Percentiles rank a stretch among this genome's conserved stretches.
phyloP scores from a whole-genome alignment of 2,797 vertebrate species.

The Acestrorhynchus altus region DNA sequence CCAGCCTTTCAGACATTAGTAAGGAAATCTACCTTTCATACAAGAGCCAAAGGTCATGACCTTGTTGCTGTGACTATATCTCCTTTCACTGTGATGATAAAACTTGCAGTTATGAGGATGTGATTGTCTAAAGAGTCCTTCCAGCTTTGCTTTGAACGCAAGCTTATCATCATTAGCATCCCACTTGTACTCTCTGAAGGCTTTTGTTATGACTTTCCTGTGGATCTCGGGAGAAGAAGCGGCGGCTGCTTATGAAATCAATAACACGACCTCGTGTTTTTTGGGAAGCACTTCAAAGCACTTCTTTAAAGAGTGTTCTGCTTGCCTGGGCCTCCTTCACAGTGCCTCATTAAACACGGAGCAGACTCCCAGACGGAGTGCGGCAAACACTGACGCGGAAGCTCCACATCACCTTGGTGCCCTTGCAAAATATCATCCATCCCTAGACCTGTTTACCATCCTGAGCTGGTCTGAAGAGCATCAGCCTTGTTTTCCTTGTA shows the following conservation, averaged over 20 bases:
- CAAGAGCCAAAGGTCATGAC: background rate
- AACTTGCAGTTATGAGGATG: conserved; percentile 15
- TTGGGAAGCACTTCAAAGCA: conserved; percentile 54
- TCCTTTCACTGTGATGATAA: conserved; percentile 12
- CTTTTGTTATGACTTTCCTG: conserved; percentile 30
- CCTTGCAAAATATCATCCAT: conserved; percentile 36
- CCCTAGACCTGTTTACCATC: background rate
- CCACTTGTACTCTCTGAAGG: conserved; percentile 30
- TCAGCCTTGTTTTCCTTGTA: background rate
- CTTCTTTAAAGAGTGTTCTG: conserved; percentile 3
- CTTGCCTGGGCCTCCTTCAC: conserved; percentile 44
- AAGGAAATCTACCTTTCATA: background rate
- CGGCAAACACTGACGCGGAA: background rate
- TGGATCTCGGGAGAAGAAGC: conserved; percentile 28
- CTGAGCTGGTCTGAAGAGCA: background rate
- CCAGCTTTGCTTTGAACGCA: conserved; percentile 6
- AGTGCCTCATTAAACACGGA: conserved; percentile 46
- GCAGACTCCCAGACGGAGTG: background rate
- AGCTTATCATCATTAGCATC: conserved; percentile 23
- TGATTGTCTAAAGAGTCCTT: conserved; percentile 38
- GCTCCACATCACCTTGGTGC: conserved; percentile 22
- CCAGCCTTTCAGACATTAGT: background rate
- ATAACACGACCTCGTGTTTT: conserved; percentile 35
- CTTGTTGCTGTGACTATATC: background rate
- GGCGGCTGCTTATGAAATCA: conserved; percentile 51